Conservation (phyloP, 2,797 vertebrate genomes). For the Falco berigora region DNA sequence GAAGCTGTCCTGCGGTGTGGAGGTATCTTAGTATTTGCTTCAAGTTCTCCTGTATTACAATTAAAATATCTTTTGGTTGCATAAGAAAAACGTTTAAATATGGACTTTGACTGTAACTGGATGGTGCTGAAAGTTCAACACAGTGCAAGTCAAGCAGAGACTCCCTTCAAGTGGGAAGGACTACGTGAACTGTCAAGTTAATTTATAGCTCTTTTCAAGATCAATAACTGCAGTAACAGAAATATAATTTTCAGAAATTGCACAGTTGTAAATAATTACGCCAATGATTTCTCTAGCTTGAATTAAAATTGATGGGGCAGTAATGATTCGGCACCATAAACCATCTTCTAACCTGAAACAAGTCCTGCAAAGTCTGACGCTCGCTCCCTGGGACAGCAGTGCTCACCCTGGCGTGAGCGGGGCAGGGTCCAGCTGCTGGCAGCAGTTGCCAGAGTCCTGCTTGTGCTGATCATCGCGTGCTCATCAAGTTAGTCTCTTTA, state of each 20-base stretch:
- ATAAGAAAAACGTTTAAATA: slow-evolving; percentile 5
- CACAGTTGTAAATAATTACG: slow-evolving; percentile 32
- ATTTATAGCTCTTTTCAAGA: slow-evolving; percentile 32
- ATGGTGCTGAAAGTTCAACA: slow-evolving; percentile 40
- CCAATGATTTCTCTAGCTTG: background rate
- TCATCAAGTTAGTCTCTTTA: background rate
- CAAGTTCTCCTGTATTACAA: background rate
- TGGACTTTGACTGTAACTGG: slow-evolving; percentile 24
- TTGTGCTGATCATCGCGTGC: background rate
- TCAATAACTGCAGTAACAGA: slow-evolving; percentile 1
- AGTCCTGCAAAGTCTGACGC: background rate
- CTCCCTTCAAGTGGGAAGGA: slow-evolving; percentile 29
- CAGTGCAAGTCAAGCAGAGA: slow-evolving; percentile 8
- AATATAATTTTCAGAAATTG: background rate
- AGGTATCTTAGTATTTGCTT: background rate
- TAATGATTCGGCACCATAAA: background rate
- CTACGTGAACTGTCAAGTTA: background rate
- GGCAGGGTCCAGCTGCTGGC: background rate
- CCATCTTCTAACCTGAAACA: background rate
- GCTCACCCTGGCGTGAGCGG: rapidly evolving
- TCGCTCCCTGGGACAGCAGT: background rate
- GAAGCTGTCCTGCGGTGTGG: rapidly evolving
- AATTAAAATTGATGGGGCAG: background rate
- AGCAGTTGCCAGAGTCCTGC: background rate
- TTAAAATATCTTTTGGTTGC: background rate